Base-by-base conservation (phyloP, 1,140 invertebrate genomes). In the Theocolax elegans region DNA sequence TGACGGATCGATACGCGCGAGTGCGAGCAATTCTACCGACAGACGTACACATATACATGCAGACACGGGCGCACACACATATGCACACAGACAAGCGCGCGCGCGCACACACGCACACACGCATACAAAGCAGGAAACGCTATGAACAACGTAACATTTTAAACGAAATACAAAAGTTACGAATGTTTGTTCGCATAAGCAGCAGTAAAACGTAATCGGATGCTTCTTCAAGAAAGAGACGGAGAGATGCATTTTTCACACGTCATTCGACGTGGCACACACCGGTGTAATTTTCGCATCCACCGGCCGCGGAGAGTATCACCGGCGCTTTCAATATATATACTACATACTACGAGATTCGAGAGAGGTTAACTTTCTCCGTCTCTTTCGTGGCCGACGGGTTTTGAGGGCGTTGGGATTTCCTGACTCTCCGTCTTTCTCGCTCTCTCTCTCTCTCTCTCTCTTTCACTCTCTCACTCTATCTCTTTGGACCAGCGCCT, bases 1-100 rank as follows among this genome's bases (percentile, higher is more conserved):
- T 69, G 67, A 46, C 49, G 70, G 62, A 72, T 62, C 59, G 59
- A 62, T 62, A 62, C 23, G 27, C n/a, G 58, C 8, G 46, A 44
- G 40, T 29, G 58, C 23, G 64, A 56, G n/a, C 21, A 35, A 35
- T 6, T n/a, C n/a, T n/a, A n/a, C n/a, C n/a, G n/a, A n/a, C n/a
- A n/a, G n/a, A n/a, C n/a, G n/a, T n/a, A n/a, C n/a, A n/a, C n/a
- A n/a, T n/a, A n/a, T n/a, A n/a, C n/a, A n/a, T n/a, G n/a, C n/a
- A n/a, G n/a, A n/a, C n/a, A n/a, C n/a, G n/a, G n/a, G n/a, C n/a
- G n/a, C n/a, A n/a, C n/a, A n/a, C n/a, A n/a, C n/a, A n/a, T n/a
- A n/a, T n/a, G n/a, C n/a, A n/a, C n/a, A n/a, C n/a, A n/a, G n/a
- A n/a, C n/a, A n/a, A n/a, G n/a, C n/a, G n/a, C n/a, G n/a, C n/a